Percentiles rank a stretch among this genome's conserved stretches.
Conservation (phyloP, 2,888 invertebrate genomes). For the Asteroscopus sphinx region DNA sequence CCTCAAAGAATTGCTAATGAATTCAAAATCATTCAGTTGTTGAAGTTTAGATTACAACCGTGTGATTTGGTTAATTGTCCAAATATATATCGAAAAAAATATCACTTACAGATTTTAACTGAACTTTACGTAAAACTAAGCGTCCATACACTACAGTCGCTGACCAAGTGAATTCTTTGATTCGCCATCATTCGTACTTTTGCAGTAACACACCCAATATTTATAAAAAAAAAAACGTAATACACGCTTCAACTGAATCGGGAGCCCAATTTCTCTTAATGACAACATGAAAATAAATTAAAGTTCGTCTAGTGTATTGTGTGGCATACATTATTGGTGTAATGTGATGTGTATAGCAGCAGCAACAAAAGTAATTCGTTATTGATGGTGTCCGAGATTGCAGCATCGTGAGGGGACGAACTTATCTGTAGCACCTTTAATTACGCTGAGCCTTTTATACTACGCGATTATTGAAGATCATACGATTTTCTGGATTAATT, state of each 20-base stretch:
- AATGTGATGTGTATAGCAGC: constrained; percentile 59
- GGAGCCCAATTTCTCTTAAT: constrained; percentile 55
- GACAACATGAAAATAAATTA: constrained; percentile 61
- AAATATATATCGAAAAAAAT: too few relatives aligned
- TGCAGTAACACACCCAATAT: background rate
- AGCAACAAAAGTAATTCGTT: constrained; percentile 85
- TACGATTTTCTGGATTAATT: constrained; percentile 8
- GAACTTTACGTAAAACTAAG: too few relatives aligned
- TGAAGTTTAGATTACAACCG: too few relatives aligned
- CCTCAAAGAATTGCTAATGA: too few relatives aligned
- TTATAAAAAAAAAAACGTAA: background rate
- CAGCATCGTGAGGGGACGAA: constrained; percentile 75
- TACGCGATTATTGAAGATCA: constrained; percentile 60
- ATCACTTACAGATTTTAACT: too few relatives aligned
- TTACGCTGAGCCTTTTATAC: constrained; percentile 74
- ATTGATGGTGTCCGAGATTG: constrained; percentile 80
- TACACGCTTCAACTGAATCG: constrained; percentile 4
- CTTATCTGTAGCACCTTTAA: constrained; percentile 80
- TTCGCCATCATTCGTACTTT: background rate
- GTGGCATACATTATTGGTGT: constrained; percentile 37
- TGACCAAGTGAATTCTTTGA: background rate
- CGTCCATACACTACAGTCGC: too few relatives aligned
- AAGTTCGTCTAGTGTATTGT: constrained; percentile 56
- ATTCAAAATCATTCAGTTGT: too few relatives aligned
- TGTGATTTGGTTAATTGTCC: too few relatives aligned